Evolutionary conservation across 2,888 invertebrate genomes (phyloP), one percentile per base, ranked within the genome.

Genomic region (Caenorhabditis sp.): DNA sequence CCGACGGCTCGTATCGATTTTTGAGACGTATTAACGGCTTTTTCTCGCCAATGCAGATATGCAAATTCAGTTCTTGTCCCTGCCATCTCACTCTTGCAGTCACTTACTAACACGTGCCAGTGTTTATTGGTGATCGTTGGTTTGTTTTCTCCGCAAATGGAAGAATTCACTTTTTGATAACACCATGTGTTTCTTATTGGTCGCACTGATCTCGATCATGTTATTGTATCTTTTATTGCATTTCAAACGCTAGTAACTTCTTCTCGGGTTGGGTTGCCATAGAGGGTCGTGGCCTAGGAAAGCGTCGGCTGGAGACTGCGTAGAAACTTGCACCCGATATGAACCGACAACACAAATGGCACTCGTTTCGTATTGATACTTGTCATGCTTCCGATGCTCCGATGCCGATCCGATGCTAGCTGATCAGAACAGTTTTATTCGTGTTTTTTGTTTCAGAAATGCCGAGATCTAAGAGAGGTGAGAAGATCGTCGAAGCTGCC

Each of bases 1-100:
- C 65, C 53, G 65, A 53, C 67, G 68, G 5, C 56, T 58, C 5
- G 56, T 44, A 68, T 68, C 24, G 56, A 68, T 68, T 58, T 56
- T 68, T 26, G 28, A 55, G 55, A 32, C 15, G 51, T 28, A 18
- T 50, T 18, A 28, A 28, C 28, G 26, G 28, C 28, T 26, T n/a
- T n/a, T 55, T 55, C 55, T 28, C 55, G 28, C 28, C 47, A 47
- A 18, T 18, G 18, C 47, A 47, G 47, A 6, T 55, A 28, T 55
- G 55, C n/a, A 1, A 55, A 55, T 26, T 28, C 28, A 8, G 55
- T 28, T 20, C 24, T 1, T 18, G 3, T 51, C 13, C n/a, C n/a
- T n/a, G n/a, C n/a, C 51, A 24, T 51, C 51, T 51, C 26, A 24
- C 32, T 56, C 37, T 9, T 37, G 32, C 9, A 32, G 32, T 32